These are phyloP conservation scores for Conistra vaccinii DNA, from an alignment of 2,888 invertebrate genomes.

Conservation along the genomic window DNA sequence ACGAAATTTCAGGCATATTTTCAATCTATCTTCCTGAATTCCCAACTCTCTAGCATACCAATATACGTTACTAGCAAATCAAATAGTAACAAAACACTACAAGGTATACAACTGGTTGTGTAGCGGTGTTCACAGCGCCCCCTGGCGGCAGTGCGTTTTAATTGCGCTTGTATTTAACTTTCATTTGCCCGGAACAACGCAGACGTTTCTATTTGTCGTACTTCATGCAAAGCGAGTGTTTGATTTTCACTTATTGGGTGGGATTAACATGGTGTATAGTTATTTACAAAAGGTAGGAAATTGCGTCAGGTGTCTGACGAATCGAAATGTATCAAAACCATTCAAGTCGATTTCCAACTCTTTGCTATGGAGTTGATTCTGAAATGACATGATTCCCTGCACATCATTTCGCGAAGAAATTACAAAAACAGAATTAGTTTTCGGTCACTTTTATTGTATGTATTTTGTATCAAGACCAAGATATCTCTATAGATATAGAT, in stretches of 20 bases:
- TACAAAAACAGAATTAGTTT: not conserved
- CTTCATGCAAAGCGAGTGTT: conserved; percentile 54
- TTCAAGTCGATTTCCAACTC: not conserved
- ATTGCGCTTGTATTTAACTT: conserved; percentile 77
- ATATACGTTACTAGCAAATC: conserved; percentile 19
- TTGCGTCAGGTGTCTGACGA: not conserved
- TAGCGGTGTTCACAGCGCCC: conserved; percentile 46
- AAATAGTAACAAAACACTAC: conserved; percentile 14
- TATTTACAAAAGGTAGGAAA: conserved; percentile 6
- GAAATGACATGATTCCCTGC: too few relatives aligned
- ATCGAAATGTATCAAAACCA: not conserved
- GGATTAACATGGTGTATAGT: conserved; percentile 32
- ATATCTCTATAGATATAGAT: too few relatives aligned
- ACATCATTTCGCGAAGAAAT: not conserved
- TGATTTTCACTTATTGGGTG: conserved; percentile 60
- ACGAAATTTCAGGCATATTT: not conserved
- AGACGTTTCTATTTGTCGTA: conserved; percentile 51
- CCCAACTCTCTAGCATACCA: not conserved
- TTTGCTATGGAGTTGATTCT: not conserved
- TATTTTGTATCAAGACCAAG: not conserved
- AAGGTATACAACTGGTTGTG: not conserved
- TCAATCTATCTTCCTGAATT: not conserved
- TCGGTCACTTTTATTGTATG: not conserved
- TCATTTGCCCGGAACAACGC: conserved; percentile 68
- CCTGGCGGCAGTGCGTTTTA: conserved; percentile 65